Evolutionary conservation across 2,888 invertebrate genomes (phyloP).

Genomic region (Hypsopygia costalis): DNA sequence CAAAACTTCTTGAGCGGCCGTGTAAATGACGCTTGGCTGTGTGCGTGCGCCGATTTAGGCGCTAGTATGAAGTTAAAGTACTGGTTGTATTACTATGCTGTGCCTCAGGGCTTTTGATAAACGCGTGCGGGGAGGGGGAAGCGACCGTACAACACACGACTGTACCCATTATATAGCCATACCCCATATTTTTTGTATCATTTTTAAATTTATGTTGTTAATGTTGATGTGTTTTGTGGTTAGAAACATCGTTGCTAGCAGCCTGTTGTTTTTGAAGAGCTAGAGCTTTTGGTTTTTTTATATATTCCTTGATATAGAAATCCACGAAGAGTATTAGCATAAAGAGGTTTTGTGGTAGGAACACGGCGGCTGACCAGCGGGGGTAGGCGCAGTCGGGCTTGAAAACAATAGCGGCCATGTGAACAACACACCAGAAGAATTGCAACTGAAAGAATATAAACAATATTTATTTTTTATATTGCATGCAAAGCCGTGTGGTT

Average conservation of each 20-base stretch:
- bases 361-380: conserved; percentile 70
- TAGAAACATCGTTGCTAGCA: not conserved
- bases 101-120: too few relatives aligned
- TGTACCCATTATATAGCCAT: too few relatives aligned
- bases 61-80: too few relatives aligned
- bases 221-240: not conserved
- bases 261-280: not conserved
- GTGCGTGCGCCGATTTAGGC: too few relatives aligned
- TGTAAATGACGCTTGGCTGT: too few relatives aligned
- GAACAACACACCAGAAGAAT: conserved; percentile 81
- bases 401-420: conserved; percentile 69
- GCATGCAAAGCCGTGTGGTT: too few relatives aligned
- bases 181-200: too few relatives aligned
- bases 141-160: too few relatives aligned
- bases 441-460: conserved; percentile 76
- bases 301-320: conserved; percentile 84
- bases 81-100: too few relatives aligned
- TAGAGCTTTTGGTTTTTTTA: conserved; percentile 44
- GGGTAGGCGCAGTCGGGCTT: conserved; percentile 81
- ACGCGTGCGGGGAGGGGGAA: too few relatives aligned
- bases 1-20: too few relatives aligned
- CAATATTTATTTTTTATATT: not conserved
- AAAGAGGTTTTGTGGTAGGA: conserved; percentile 83
- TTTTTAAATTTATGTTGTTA: too few relatives aligned
- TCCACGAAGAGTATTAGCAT: conserved; percentile 84